Percentiles rank a stretch among this genome's conserved stretches.
Conservation (phyloP, 2,113 vertebrate species). For the Apodemus speciosus region DNA sequence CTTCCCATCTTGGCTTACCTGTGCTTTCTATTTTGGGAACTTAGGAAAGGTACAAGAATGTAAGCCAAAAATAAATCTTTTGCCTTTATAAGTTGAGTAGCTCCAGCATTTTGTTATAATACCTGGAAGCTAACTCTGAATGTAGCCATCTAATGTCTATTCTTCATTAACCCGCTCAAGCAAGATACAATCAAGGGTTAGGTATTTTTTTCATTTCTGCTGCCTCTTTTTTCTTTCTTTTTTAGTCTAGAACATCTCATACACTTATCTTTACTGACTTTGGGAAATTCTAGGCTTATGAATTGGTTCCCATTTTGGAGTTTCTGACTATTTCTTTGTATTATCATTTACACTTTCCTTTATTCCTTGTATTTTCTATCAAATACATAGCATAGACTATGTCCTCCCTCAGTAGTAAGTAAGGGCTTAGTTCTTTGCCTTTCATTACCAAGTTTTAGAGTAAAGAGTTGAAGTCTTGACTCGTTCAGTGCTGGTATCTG, state of each 20-base stretch:
- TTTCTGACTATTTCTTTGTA: neutral
- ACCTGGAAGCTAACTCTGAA: neutral
- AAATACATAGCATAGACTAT: neutral
- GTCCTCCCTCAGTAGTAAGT: neutral
- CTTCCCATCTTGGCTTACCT: neutral
- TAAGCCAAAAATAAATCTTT: neutral
- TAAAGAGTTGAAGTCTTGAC: neutral
- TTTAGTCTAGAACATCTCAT: neutral
- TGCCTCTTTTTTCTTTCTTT: constrained; percentile 43
- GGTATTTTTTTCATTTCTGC: neutral
- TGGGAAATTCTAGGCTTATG: neutral
- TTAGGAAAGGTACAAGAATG: neutral
- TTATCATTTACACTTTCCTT: neutral
- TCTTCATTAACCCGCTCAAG: neutral
- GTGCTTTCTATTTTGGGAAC: neutral
- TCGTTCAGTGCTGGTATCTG: neutral
- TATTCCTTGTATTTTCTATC: neutral
- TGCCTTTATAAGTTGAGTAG: neutral
- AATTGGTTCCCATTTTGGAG: neutral
- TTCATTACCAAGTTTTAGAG: constrained; percentile 11
- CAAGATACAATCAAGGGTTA: neutral
- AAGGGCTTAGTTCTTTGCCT: neutral
- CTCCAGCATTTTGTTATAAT: neutral
- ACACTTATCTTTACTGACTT: neutral
- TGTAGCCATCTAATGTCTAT: neutral